Evolutionary conservation across 2,797 vertebrate genomes (phyloP).

Genomic region (Apodemus agrarius): DNA sequence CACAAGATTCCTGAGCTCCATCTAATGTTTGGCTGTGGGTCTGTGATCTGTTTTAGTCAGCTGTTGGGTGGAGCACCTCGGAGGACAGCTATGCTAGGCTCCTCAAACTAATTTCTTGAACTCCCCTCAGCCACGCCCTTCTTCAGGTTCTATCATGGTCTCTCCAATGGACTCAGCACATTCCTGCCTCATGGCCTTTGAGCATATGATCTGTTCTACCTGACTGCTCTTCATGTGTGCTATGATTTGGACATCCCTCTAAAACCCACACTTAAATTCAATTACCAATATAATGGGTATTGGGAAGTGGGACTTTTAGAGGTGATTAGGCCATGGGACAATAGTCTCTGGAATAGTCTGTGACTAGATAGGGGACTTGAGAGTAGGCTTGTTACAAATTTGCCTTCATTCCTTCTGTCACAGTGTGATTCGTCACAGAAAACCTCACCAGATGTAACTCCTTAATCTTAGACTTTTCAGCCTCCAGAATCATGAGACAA

Average conservation of each 20-base stretch:
- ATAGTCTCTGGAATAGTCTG: not conserved
- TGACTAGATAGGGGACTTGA: not conserved
- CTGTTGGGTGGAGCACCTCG: not conserved
- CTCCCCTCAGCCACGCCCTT: fast-evolving
- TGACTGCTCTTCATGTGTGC: not conserved
- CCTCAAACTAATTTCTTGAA: not conserved
- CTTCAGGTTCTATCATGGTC: not conserved
- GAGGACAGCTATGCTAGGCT: not conserved
- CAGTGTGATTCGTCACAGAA: not conserved
- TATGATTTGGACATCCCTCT: not conserved
- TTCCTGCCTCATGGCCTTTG: not conserved
- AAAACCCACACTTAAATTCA: not conserved
- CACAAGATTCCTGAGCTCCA: not conserved
- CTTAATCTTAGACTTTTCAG: not conserved
- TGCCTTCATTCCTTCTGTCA: not conserved
- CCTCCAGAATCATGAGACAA: not conserved
- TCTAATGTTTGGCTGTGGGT: not conserved
- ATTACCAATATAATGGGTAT: not conserved
- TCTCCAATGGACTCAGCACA: not conserved
- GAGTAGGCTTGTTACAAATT: not conserved
- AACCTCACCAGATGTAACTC: not conserved
- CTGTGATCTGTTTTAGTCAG: not conserved
- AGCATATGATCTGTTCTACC: not conserved
- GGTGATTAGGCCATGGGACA: no score
- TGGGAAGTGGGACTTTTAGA: not conserved